Percentiles rank a stretch among this genome's conserved stretches.
Evolutionary conservation across 2,113 vertebrate genomes (phyloP).

Genomic region (Zingel zingel): DNA sequence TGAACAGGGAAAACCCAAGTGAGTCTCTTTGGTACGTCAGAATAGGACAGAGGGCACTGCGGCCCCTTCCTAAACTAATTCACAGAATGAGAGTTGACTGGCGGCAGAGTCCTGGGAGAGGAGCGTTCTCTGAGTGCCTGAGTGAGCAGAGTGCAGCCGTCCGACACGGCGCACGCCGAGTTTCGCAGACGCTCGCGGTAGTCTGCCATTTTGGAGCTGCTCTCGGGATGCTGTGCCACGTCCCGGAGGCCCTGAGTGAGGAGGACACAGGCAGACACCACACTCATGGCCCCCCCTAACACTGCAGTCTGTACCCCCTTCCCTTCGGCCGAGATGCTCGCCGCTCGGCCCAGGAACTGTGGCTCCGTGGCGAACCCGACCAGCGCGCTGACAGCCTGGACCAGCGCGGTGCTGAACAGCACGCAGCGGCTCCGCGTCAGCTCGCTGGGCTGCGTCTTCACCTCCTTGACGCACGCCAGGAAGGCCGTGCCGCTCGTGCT

Average conservation of each 20-base stretch:
- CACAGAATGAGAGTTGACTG: constrained; percentile 98
- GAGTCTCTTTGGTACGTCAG: constrained; percentile 91
- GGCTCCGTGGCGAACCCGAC: constrained; percentile 98
- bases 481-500: constrained; percentile 96
- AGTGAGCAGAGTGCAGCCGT: constrained; percentile 97
- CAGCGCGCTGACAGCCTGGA: constrained; percentile 93
- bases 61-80: constrained; percentile 85
- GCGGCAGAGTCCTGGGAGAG: constrained; percentile 97
- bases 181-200: constrained; percentile 95
- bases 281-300: constrained; percentile 98
- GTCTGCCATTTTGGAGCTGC: constrained; percentile 94
- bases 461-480: constrained; percentile 94
- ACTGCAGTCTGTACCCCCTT: constrained; percentile 98
- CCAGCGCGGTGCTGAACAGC: constrained; percentile 94
- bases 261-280: constrained; percentile 97
- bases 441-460: constrained; percentile 95
- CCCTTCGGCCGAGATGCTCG: constrained; percentile 91
- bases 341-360: constrained; percentile 95
- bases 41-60: constrained; percentile 59
- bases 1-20: constrained; percentile 77
- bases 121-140: constrained; percentile 98
- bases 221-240: constrained; percentile 95
- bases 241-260: constrained; percentile 99
- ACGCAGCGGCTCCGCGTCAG: constrained; percentile 92
- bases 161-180: constrained; percentile 95